Conservation (phyloP, 2,888 invertebrate species). For the Busseola fusca region DNA sequence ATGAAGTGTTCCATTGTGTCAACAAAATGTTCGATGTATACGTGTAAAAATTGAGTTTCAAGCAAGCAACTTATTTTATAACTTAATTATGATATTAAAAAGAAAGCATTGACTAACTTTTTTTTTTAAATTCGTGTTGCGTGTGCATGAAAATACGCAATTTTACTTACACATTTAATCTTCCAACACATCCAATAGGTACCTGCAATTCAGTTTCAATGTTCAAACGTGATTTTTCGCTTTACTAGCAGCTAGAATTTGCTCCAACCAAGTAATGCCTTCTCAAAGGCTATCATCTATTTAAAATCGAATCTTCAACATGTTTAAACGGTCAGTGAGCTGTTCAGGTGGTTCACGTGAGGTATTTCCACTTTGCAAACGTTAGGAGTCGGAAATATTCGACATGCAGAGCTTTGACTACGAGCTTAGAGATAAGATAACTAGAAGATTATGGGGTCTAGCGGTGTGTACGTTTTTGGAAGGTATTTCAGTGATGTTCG, state of each 20-base stretch:
- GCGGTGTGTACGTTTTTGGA: conserved; percentile 27
- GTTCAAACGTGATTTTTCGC: conserved; percentile 3
- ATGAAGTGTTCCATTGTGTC: conserved; percentile 19
- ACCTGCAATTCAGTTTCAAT: background rate
- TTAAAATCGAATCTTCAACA: conserved; percentile 72
- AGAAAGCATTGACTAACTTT: background rate
- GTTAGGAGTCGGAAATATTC: conserved; percentile 71
- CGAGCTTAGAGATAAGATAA: conserved; percentile 44
- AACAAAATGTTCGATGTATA: conserved; percentile 22
- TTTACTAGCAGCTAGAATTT: conserved; percentile 21
- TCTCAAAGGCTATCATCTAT: conserved; percentile 64
- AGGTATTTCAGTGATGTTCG: conserved; percentile 28
- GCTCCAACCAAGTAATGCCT: conserved; percentile 10
- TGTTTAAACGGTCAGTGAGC: conserved; percentile 72
- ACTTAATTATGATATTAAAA: no score
- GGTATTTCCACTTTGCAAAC: conserved; percentile 80
- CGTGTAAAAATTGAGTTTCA: conserved; percentile 17
- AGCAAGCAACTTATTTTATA: no score
- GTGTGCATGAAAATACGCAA: no score
- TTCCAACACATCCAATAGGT: background rate
- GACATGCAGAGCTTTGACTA: conserved; percentile 62
- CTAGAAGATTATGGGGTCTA: conserved; percentile 37
- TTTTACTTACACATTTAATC: background rate
- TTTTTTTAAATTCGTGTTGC: background rate
- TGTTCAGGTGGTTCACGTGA: conserved; percentile 69